These are phyloP conservation scores for Capitella teleta DNA, from an alignment of 1,140 invertebrate genomes.

Conservation along the genomic window DNA sequence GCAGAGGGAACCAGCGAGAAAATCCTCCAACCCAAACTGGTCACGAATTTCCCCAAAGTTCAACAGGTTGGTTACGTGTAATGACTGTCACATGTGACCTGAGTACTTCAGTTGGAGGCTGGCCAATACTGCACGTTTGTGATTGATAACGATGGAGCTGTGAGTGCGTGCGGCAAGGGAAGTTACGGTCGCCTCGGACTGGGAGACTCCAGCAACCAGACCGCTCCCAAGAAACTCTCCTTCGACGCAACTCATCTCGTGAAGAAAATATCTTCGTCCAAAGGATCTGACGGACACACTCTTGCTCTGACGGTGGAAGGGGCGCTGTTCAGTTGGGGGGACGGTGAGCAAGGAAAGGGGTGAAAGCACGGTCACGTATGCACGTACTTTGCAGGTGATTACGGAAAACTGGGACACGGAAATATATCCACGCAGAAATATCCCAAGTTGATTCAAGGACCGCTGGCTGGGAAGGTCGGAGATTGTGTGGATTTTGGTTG, in stretches of 20 bases:
- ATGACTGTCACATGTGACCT: not conserved
- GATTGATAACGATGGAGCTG: conserved; percentile 48
- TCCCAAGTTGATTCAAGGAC: conserved; percentile 72
- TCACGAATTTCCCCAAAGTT: conserved; percentile 48
- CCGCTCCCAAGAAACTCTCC: conserved; percentile 43
- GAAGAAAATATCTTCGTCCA: conserved; percentile 47
- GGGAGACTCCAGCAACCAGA: conserved; percentile 50
- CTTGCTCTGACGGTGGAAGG: conserved; percentile 80
- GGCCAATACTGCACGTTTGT: conserved; percentile 59
- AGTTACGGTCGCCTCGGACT: conserved; percentile 50
- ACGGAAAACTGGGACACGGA: conserved; percentile 87
- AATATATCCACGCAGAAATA: conserved; percentile 67
- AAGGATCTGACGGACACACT: conserved; percentile 74
- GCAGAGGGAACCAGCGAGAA: conserved; percentile 53
- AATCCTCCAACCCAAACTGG: conserved; percentile 49
- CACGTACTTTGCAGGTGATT: conserved; percentile 57
- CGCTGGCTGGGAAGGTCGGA: conserved; percentile 72
- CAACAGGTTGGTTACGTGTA: conserved; percentile 49
- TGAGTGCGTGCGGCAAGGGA: conserved; percentile 52
- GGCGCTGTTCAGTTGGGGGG: conserved; percentile 90
- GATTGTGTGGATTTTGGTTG: conserved; percentile 37
- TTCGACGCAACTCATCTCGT: conserved; percentile 36
- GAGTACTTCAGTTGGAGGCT: conserved; percentile 47
- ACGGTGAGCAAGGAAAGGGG: conserved; percentile 57
- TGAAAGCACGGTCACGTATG: no score